phyloP scores from a whole-genome alignment of 2,797 vertebrate species.

The Xenentodon cancila region DNA sequence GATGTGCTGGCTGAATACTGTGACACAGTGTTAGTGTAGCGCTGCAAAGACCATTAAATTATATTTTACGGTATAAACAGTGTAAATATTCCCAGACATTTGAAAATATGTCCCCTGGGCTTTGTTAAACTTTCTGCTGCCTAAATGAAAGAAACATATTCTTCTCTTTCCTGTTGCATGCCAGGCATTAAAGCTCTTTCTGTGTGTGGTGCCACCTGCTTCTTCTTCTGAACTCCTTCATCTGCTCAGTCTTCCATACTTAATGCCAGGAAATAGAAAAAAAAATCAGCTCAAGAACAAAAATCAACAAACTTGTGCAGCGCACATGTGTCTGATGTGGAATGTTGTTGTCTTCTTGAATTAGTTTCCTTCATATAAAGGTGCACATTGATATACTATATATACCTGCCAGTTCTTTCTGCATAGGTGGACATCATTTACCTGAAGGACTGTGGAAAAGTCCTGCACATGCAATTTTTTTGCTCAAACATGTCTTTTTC shows the following conservation, averaged over 20 bases:
- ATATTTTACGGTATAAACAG: slow-evolving; percentile 61
- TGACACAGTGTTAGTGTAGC: slow-evolving; percentile 34
- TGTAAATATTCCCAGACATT: slow-evolving; percentile 71
- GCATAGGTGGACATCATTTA: slow-evolving; percentile 25
- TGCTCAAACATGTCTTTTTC: slow-evolving; percentile 5
- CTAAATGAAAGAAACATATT: slow-evolving; percentile 59
- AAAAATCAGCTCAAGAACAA: slow-evolving; percentile 40
- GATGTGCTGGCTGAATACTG: slow-evolving; percentile 19
- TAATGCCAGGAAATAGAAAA: slow-evolving; percentile 35
- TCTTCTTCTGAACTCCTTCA: slow-evolving; percentile 32
- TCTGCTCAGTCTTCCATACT: slow-evolving; percentile 29
- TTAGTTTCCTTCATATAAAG: slow-evolving; percentile 11
- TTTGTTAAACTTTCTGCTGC: slow-evolving; percentile 61
- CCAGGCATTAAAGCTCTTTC: slow-evolving; percentile 53
- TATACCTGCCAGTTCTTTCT: neutral
- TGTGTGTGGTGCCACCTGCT: slow-evolving; percentile 34
- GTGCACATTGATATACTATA: neutral
- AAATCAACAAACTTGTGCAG: slow-evolving; percentile 52
- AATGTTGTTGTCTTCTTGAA: neutral
- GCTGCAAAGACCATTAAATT: slow-evolving; percentile 61
- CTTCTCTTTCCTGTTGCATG: slow-evolving; percentile 49
- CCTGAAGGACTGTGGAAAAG: slow-evolving; percentile 30
- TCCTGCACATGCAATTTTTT: slow-evolving; percentile 26
- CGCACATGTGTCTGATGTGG: slow-evolving; percentile 20
- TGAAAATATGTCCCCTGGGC: slow-evolving; percentile 64